These are phyloP conservation scores for Neogobius melanostomus DNA, from an alignment of 2,113 vertebrate genomes.

Conservation along the genomic window DNA sequence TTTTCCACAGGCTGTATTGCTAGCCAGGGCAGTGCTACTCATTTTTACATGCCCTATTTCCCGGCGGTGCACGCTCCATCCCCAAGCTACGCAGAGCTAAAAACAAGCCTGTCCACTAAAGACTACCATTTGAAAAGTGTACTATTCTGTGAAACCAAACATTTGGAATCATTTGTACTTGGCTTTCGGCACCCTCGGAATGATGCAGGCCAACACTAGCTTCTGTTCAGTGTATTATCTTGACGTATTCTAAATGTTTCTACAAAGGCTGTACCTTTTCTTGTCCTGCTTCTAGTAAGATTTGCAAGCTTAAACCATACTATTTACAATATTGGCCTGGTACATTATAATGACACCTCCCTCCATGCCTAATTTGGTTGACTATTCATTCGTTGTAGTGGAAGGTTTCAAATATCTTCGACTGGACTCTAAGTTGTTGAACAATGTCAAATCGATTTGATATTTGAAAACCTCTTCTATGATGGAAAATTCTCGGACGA, in stretches of 20 bases:
- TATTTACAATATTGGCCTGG: no score
- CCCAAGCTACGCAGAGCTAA: constrained; percentile 1
- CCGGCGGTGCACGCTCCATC: not conserved
- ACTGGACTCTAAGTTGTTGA: no score
- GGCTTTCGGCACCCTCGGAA: not conserved
- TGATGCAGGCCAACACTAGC: not conserved
- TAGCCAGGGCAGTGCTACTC: not conserved
- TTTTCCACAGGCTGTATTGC: constrained; percentile 8
- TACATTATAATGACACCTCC: no score
- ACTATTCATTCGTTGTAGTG: no score
- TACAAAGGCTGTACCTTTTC: not conserved
- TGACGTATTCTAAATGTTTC: not conserved
- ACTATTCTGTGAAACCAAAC: constrained; percentile 1
- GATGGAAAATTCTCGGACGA: no score
- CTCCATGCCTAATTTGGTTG: no score
- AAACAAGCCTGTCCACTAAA: not conserved
- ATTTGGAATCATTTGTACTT: constrained; percentile 4
- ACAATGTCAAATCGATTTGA: no score
- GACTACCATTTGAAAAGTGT: not conserved
- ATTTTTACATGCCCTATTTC: constrained; percentile 15
- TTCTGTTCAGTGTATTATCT: not conserved
- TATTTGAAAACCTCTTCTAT: no score
- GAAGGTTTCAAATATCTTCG: no score
- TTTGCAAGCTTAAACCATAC: no score
- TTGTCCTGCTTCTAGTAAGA: not conserved